Base-by-base conservation (phyloP, 2,797 vertebrate genomes). In the Momotus momota region DNA sequence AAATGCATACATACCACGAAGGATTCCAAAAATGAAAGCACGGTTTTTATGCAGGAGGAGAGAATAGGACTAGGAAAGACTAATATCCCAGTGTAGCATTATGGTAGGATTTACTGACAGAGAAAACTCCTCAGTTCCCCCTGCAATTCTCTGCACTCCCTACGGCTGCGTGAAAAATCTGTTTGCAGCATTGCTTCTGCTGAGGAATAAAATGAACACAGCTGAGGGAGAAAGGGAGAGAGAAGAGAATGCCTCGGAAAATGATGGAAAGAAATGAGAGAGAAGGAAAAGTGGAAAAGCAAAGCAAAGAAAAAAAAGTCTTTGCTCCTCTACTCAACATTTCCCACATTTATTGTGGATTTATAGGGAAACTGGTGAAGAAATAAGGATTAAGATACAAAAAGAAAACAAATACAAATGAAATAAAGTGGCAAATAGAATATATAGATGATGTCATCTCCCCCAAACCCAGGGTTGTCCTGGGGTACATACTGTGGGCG, bases 401-500 rank as follows among this genome's bases (percentile, higher is more conserved):
- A 86, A 79, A 29, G 5, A 64, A 60, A 67, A 61, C 4, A 77
- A 77, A 72, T 27, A 33, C 10, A 45, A 33, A 60, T 4, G 6
- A 73, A 67, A 29, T 16, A 19, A 83, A 79, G 25, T 15, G 12
- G 16, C 43, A 77, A 81, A 49, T 1, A 29, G 23, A 65, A 52
- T n/a, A 20, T 27, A 17, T 2, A 22, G 22, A 6, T 49, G 27
- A 64, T 22, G 21, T 9, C 13, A 33, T 31, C 26, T 46, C 12
- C 21, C n/a, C 0, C 0, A 77, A n/a, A 52, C 3, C 18, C 27
- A 48, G n/a, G 9, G 33, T 1, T 86, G 21, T 35, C 26, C 21
- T 66, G 1, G 9, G 13, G 9, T 33, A 62, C 15, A 10, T 18
- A 9, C 23, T 31, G 18, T 8, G 26, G 33, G 11, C 3, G 6